Evolutionary conservation across 1,140 invertebrate species (phyloP).

Genomic region (Himalopsyche phryganea): DNA sequence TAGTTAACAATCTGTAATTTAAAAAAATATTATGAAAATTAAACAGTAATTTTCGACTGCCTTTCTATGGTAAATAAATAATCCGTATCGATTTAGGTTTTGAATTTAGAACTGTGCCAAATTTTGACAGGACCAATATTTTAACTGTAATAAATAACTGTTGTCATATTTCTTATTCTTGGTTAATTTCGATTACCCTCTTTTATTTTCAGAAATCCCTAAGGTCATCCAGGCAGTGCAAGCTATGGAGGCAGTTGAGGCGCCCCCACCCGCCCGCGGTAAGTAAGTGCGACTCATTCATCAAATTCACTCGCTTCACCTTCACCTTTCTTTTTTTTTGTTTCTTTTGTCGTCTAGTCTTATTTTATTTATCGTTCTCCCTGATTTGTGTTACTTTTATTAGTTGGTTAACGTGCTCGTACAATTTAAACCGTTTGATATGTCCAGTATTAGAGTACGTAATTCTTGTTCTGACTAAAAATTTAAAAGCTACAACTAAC

Average conservation of each 20-base stretch:
- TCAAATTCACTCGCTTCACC: conserved; percentile 41
- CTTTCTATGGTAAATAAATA: too few relatives aligned
- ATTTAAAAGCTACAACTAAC: too few relatives aligned
- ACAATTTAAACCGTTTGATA: not conserved
- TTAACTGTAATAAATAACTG: too few relatives aligned
- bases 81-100: too few relatives aligned
- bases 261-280: conserved; percentile 50
- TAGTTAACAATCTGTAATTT: too few relatives aligned
- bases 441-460: not conserved
- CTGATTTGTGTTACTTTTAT: not conserved
- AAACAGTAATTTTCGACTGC: too few relatives aligned
- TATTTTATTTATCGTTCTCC: not conserved
- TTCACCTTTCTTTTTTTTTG: not conserved
- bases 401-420: not conserved
- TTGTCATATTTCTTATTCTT: too few relatives aligned
- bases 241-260: conserved; percentile 51
- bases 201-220: conserved; percentile 42
- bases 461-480: not conserved
- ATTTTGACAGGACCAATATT: too few relatives aligned
- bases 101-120: too few relatives aligned
- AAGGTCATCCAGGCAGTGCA: conserved; percentile 49
- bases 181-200: conserved; percentile 1
- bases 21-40: too few relatives aligned
- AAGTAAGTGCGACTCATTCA: conserved; percentile 55
- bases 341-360: not conserved